Evolutionary conservation across 2,888 invertebrate genomes (phyloP).

Genomic region (Ypsolopha sequella): DNA sequence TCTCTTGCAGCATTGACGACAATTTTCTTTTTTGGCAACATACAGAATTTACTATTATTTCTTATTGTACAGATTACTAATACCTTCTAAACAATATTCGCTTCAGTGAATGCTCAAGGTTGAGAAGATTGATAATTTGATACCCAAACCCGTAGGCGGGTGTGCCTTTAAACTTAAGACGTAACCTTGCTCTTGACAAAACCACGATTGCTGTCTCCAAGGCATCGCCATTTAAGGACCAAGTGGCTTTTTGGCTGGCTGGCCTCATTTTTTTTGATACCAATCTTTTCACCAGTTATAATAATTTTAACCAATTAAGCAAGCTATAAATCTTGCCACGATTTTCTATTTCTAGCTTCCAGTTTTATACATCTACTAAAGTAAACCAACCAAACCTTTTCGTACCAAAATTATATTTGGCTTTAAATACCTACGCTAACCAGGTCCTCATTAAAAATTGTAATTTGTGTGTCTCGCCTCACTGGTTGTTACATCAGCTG

Average conservation of each 20-base stretch:
- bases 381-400: too few relatives aligned
- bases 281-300: too few relatives aligned
- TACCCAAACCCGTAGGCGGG: background rate
- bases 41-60: too few relatives aligned
- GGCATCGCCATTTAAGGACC: background rate
- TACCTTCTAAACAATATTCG: background rate
- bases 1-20: too few relatives aligned
- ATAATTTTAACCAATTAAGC: too few relatives aligned
- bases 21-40: too few relatives aligned
- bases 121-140: background rate
- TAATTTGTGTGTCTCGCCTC: constrained; percentile 1
- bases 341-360: background rate
- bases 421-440: background rate
- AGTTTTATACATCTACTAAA: too few relatives aligned
- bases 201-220: constrained; percentile 1
- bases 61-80: too few relatives aligned
- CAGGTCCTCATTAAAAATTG: constrained; percentile 1
- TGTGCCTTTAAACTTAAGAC: background rate
- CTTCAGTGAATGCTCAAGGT: background rate
- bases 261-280: background rate
- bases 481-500: background rate
- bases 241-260: background rate
- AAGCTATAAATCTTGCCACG: background rate
- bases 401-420: too few relatives aligned
- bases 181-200: constrained; percentile 1